phyloP scores from a whole-genome alignment of 1,140 invertebrate species.

The Diachasma alloeum region DNA sequence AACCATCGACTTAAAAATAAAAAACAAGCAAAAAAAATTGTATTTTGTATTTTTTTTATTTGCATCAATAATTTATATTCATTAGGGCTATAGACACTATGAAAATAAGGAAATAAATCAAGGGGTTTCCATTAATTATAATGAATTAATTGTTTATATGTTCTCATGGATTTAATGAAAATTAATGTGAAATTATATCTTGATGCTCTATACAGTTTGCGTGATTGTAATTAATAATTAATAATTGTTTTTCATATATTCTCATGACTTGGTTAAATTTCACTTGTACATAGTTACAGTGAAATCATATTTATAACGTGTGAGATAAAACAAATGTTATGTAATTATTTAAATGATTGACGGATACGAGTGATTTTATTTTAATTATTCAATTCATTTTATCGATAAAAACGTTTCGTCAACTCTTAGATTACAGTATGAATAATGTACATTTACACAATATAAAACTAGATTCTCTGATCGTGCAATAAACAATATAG shows the following conservation, averaged over 20 bases:
- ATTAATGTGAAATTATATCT: neutral
- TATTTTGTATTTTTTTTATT: neutral
- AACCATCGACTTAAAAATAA: neutral
- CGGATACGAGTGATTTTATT: neutral
- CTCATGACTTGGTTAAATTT: neutral
- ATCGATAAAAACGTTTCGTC: conserved; percentile 21
- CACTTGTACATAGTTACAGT: conserved; percentile 16
- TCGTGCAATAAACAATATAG: conserved; percentile 49
- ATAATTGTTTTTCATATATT: neutral
- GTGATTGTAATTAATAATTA: neutral
- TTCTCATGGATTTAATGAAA: neutral
- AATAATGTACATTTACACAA: conserved; percentile 53
- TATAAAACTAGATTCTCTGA: conserved; percentile 58
- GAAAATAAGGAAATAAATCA: conserved; percentile 18
- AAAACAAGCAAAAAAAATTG: conserved; percentile 3
- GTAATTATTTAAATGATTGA: neutral
- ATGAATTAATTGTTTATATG: conserved; percentile 17
- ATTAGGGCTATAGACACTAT: conserved; percentile 35
- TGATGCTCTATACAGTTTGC: neutral
- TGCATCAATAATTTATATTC: conserved; percentile 34
- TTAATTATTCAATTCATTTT: neutral
- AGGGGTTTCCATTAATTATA: neutral
- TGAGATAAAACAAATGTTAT: conserved; percentile 3
- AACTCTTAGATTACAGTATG: conserved; percentile 33
- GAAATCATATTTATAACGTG: conserved; percentile 32